Conservation (phyloP, 1,140 invertebrate genomes). For the Bombyx mori region DNA sequence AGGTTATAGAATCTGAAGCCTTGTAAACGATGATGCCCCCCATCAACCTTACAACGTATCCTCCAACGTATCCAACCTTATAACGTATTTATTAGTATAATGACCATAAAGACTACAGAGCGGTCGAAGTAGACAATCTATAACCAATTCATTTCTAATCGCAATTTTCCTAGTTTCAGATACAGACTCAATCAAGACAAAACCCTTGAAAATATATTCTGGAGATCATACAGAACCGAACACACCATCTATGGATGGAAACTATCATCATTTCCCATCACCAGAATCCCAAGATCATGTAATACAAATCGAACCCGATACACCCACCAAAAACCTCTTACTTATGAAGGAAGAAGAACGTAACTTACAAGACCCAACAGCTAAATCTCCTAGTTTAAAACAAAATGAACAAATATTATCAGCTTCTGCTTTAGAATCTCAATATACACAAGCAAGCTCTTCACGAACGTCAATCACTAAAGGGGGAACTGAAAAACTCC, state of each 20-base stretch:
- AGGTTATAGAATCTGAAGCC: too few relatives aligned
- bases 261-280: slow-evolving; percentile 16
- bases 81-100: too few relatives aligned
- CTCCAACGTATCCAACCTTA: too few relatives aligned
- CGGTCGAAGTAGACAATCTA: background rate
- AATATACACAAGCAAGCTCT: slow-evolving; percentile 21
- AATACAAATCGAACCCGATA: slow-evolving; percentile 47
- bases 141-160: slow-evolving; percentile 3
- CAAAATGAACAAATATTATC: slow-evolving; percentile 44
- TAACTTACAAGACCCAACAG: slow-evolving; percentile 46
- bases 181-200: slow-evolving; percentile 32
- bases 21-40: too few relatives aligned
- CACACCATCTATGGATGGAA: slow-evolving; percentile 22
- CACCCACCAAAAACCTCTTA: slow-evolving; percentile 41
- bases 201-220: slow-evolving; percentile 38
- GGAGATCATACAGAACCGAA: slow-evolving; percentile 34
- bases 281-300: slow-evolving; percentile 36
- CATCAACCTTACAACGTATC: too few relatives aligned
- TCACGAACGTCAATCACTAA: background rate
- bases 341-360: slow-evolving; percentile 54
- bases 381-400: slow-evolving; percentile 39
- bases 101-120: too few relatives aligned
- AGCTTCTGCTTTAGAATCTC: slow-evolving; percentile 35
- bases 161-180: slow-evolving; percentile 28
- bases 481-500: background rate